Conservation (phyloP, 1,140 invertebrate species). For the Gonioctena quinquepunctata region DNA sequence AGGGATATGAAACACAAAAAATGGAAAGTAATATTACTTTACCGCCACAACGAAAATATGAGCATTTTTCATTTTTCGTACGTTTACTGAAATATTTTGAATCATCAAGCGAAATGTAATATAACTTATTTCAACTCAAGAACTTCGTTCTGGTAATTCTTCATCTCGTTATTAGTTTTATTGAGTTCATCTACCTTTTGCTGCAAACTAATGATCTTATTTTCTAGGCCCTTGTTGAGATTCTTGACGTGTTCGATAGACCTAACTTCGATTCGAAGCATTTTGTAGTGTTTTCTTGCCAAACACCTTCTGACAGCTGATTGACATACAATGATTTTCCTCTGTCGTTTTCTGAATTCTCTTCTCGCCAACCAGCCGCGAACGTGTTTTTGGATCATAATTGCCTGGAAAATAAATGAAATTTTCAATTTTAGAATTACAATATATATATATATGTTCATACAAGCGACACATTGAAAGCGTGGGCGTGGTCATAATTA, state of each 20-base stretch:
- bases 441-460: no score
- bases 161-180: conserved; percentile 70
- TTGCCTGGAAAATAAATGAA: conserved; percentile 64
- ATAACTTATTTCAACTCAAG: conserved; percentile 67
- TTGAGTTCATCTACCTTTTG: conserved; percentile 86
- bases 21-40: no score
- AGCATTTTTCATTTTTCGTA: no score
- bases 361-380: conserved; percentile 79
- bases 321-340: conserved; percentile 83
- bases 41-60: no score
- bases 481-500: no score
- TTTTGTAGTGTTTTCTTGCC: conserved; percentile 79
- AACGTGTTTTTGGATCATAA: conserved; percentile 72
- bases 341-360: conserved; percentile 65
- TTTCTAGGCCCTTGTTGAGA: conserved; percentile 95
- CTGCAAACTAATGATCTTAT: conserved; percentile 96
- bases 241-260: conserved; percentile 94
- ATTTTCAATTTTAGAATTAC: no score
- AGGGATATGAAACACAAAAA: no score
- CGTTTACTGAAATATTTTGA: no score
- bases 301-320: conserved; percentile 74
- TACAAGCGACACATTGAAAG: no score
- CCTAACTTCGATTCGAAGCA: conserved; percentile 84
- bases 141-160: conserved; percentile 68
- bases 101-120: no score